Evolutionary conservation across 2,888 invertebrate genomes (phyloP), one percentile per base, ranked within the genome.

Genomic region (Dione vanillae): DNA sequence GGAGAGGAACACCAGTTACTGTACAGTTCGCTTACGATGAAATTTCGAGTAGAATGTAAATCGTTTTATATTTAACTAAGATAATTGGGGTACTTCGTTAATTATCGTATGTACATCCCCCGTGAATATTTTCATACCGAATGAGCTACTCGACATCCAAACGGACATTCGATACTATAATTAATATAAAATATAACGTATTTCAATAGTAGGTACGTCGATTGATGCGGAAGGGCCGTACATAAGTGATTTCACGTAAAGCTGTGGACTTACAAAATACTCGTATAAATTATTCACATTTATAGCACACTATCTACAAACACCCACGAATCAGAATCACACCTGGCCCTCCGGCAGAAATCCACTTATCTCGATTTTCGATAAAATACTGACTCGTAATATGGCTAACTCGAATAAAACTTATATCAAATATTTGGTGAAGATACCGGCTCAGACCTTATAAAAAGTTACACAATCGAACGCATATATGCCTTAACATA

Each of bases 241-340:
- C 81, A 83, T 81, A 85, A 86, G 89, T 89, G 87, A 87, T 85
- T 88, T 91, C 91, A 89, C 88, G 91, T 92, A 91, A 92, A 92
- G 91, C 91, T 90, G 92, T 87, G 91, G 88, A 91, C 92, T 92
- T 92, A 93, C 90, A 92, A 89, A 90, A 90, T 92, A 92, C 87
- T 93, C 91, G 92, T 92, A 92, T 92, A 92, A 92, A 92, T 92
- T 92, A 92, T 92, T 91, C 92, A 92, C 92, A 92, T 91, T 91
- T 91, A 92, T 91, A 91, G 92, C 91, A 92, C 89, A 92, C 89
- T 93, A 93, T 92, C 92, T 92, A 92, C 92, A 92, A 84, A 89
- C 90, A 91, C 86, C 88, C 91, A 86, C 88, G 82, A 79, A 82
- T 86, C 86, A 86, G 84, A 83, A 83, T 85, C 87, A 86, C 87